A percentile compares a stretch with the other conserved stretches of the same genome.
Conservation (phyloP, 2,113 vertebrate genomes). For the Callipepla californica region DNA sequence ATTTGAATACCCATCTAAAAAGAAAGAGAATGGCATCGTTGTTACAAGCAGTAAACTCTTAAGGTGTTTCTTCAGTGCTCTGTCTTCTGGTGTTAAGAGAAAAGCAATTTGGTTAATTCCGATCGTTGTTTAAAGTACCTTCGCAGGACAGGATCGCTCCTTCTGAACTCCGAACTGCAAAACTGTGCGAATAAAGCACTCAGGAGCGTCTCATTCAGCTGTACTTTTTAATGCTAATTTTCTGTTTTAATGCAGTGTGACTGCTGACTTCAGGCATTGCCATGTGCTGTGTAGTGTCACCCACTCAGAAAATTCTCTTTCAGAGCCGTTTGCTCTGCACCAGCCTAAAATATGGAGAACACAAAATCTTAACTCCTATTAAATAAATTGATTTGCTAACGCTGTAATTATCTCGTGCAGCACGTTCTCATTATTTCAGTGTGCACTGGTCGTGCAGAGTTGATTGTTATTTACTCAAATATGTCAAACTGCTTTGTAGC, state of each 20-base stretch:
- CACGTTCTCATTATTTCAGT: neutral
- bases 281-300: neutral
- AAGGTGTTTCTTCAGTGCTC: neutral
- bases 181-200: neutral
- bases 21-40: neutral
- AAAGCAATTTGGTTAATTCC: conserved; percentile 4
- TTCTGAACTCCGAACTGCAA: neutral
- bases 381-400: neutral
- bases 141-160: neutral
- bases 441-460: neutral
- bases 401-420: neutral
- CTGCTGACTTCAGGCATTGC: conserved; percentile 27
- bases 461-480: neutral
- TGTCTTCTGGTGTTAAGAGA: neutral
- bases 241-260: conserved; percentile 53
- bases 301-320: conserved; percentile 31
- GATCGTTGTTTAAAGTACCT: neutral
- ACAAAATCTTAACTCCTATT: neutral
- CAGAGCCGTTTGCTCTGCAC: conserved; percentile 5
- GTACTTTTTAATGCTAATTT: conserved; percentile 30
- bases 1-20: neutral
- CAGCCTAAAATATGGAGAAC: neutral
- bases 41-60: neutral
- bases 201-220: neutral
- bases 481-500: neutral